phyloP scores from a whole-genome alignment of 2,113 vertebrate species.

The Cephalopterus ornatus region DNA sequence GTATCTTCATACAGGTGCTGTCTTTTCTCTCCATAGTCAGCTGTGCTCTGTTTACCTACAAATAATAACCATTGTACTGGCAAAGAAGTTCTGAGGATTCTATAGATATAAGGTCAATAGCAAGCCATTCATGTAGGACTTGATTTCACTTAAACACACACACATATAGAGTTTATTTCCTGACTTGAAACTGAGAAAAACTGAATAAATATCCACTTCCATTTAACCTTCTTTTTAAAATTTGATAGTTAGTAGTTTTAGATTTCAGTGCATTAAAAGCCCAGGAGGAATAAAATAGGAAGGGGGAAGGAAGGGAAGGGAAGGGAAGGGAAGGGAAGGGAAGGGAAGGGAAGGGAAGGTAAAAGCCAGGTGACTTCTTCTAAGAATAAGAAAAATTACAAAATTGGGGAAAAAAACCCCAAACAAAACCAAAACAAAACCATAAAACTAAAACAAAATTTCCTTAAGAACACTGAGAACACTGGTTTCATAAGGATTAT shows the following conservation, averaged over 20 bases:
- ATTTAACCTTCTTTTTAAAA: neutral
- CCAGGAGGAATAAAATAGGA: neutral
- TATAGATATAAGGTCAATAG: neutral
- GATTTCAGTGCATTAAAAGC: neutral
- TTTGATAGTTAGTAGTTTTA: neutral
- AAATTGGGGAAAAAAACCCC: accelerated
- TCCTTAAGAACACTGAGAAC: neutral
- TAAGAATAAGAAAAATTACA: neutral
- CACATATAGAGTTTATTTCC: neutral
- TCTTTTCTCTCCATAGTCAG: neutral
- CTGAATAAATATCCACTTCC: neutral
- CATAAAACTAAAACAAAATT: neutral
- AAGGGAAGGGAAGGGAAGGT: accelerated
- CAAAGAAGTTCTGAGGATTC: neutral
- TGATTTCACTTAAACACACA: neutral
- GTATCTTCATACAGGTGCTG: neutral
- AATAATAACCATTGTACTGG: neutral
- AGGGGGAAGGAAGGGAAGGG: accelerated
- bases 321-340: too few species aligned
- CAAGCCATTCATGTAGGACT: neutral
- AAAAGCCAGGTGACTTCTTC: neutral
- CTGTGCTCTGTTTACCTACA: neutral
- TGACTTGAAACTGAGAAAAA: neutral
- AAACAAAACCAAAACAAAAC: neutral
- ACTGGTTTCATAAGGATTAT: neutral